phyloP scores from a whole-genome alignment of 2,888 invertebrate species.

The Drosophila mettleri region DNA sequence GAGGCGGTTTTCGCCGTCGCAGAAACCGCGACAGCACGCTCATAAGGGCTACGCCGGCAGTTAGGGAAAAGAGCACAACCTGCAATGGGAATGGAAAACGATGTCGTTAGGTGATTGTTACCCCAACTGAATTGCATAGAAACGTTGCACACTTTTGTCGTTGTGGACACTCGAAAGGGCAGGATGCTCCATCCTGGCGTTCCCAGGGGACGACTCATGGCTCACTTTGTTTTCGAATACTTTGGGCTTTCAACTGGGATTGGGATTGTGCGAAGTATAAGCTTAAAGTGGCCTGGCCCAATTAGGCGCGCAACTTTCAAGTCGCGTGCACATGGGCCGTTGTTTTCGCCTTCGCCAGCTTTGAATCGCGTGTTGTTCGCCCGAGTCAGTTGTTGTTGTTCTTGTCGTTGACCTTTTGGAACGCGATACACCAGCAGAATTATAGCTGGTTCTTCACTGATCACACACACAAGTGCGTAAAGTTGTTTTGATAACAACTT shows the following conservation, averaged over 20 bases:
- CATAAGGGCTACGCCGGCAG: slow-evolving; percentile 91
- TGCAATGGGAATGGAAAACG: slow-evolving; percentile 36
- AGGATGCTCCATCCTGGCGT: slow-evolving; percentile 72
- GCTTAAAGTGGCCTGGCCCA: slow-evolving; percentile 54
- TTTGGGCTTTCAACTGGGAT: not conserved
- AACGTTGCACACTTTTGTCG: slow-evolving; percentile 82
- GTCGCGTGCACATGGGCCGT: slow-evolving; percentile 58
- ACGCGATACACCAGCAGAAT: slow-evolving; percentile 15
- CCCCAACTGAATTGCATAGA: not conserved
- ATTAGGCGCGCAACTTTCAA: slow-evolving; percentile 49
- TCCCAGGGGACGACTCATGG: slow-evolving; percentile 74
- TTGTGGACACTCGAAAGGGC: slow-evolving; percentile 83
- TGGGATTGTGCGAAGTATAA: slow-evolving; percentile 42
- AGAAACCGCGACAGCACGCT: slow-evolving; percentile 93
- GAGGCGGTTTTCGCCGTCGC: slow-evolving; percentile 89
- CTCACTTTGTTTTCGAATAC: slow-evolving; percentile 14
- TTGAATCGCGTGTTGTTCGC: slow-evolving; percentile 26
- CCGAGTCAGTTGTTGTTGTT: slow-evolving; percentile 15
- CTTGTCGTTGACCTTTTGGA: slow-evolving; percentile 38
- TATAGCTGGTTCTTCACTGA: slow-evolving; percentile 15
- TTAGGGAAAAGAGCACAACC: slow-evolving; percentile 85
- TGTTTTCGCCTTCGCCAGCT: slow-evolving; percentile 6
- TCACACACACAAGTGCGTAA: slow-evolving; percentile 5
- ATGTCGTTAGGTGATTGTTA: not conserved
- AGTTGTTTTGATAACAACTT: slow-evolving; percentile 19